Base-by-base conservation (phyloP, 2,888 invertebrate species). In the Netelia fuscicornis region DNA sequence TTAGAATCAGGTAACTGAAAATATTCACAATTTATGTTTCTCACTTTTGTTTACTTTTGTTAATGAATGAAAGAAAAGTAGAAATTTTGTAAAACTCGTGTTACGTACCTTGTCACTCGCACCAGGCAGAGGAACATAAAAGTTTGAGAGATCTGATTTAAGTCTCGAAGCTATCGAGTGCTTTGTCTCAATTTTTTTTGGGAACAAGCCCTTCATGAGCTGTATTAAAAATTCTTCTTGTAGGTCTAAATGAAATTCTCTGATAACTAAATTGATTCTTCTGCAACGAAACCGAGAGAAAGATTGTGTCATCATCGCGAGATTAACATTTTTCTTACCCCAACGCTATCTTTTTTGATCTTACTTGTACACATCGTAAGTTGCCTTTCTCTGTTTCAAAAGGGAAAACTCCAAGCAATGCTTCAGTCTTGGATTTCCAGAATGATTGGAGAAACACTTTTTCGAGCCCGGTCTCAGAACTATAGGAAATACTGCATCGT, bases 401-500 rank as follows among this genome's bases (percentile, higher is more conserved):
- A 89, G 89, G n/a, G 89, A 86, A 80, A 93, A 91, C 79, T 93
- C 93, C 42, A 93, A 78, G 54, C 89, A 91, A 60, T 92, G 92
- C 68, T 91, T 92, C 62, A 92, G 87, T 84, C 90, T 92, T 30
- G 88, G 90, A 81, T 86, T 89, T 25, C 91, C 91, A 1, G 86
- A 85, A 42, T 88, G 86, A 84, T 89, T 92, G 2, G 89, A 88
- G 9, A 91, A 87, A 48, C 87, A 88, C 68, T 91, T 90, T 72
- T 92, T 88, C 0, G 96, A 96, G 1, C 95, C 95, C 0, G 96
- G 96, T 89, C 96, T 95, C 13, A 97, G 89, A 10, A 96, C 96
- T 58, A 96, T 95, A 0, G 97, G 96, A 90, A 96, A 97, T 56
- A 96, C 95, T 13, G 97, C 96, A 90, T 97, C 96, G 72, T 95